Evolutionary conservation across 2,113 vertebrate genomes (phyloP), one percentile per base, ranked within the genome.

Genomic region (Melanostigma gelatinosum): DNA sequence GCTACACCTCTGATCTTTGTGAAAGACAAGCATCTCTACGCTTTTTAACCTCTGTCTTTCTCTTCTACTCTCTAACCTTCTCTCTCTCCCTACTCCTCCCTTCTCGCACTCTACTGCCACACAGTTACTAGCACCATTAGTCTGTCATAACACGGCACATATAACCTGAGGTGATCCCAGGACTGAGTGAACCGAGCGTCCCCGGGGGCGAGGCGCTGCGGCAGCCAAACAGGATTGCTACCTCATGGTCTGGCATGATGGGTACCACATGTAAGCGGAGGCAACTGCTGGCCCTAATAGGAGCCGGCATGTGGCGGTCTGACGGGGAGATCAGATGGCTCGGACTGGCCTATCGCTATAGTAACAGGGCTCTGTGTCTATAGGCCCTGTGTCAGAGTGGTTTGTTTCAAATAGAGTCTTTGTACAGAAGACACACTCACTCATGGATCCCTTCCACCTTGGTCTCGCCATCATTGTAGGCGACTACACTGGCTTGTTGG

Each of bases 71-170:
- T 69, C 52, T 55, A 32, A 72, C 63, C 34, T 42, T 72, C 54
- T 72, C 38, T 63, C 77, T 32, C 27, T 58, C 15, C 42, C 48
- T 40, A n/a, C 50, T n/a, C 29, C 66, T 61, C 46, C 42, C 68
- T 64, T 42, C 68, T 74, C 50, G 54, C 73, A 46, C 34, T 75
- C 66, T 12, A 1, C 64, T 57, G 65, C 85, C 79, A 66, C 85
- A 86, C 83, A 74, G 85, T 90, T 77, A 85, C 85, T 65, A 88
- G 82, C 80, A 75, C 87, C 83, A 87, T 91, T 89, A 89, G 82
- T 65, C 87, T 90, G 90, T 88, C 89, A 90, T 86, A 88, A 87
- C 87, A 87, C 63, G n/a, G 69, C 80, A 88, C 88, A 77, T 85
- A 84, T 83, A 87, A 85, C 87, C 85, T 42, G 72, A 87, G 85